Evolutionary conservation across 1,140 invertebrate genomes (phyloP).

Genomic region (Bicyclus anynana): DNA sequence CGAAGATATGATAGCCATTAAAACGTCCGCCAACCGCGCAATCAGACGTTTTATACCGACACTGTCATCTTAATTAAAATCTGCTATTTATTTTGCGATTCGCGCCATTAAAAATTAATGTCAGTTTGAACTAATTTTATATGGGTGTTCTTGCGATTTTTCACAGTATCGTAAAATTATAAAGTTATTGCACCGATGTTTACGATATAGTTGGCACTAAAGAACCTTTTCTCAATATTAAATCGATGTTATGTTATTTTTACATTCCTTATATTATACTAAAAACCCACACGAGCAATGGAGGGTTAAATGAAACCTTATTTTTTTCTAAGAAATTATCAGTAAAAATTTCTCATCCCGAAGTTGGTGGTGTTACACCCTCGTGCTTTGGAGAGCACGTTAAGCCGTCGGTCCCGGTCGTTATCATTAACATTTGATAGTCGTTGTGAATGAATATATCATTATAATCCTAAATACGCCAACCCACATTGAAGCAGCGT

Average conservation of each 20-base stretch:
- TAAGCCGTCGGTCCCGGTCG: too few relatives aligned
- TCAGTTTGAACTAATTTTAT: background rate
- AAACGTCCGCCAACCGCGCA: conserved; percentile 52
- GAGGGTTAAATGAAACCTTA: too few relatives aligned
- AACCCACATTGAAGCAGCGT: too few relatives aligned
- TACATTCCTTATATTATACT: background rate
- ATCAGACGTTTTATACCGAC: conserved; percentile 52
- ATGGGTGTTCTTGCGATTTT: background rate
- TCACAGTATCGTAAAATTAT: background rate
- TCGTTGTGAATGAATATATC: too few relatives aligned
- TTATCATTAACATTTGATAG: too few relatives aligned
- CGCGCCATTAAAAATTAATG: conserved; percentile 19
- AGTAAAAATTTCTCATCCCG: too few relatives aligned
- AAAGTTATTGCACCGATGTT: background rate
- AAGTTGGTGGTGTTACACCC: too few relatives aligned
- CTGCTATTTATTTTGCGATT: conserved; percentile 44
- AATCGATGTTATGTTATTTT: background rate
- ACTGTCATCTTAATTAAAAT: conserved; percentile 69
- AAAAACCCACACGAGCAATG: too few relatives aligned
- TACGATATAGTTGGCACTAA: background rate
- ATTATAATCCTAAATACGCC: too few relatives aligned
- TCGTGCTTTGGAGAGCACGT: too few relatives aligned
- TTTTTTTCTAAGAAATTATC: too few relatives aligned
- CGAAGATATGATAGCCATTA: conserved; percentile 58
- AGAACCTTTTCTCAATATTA: background rate